Percentiles rank a stretch among this genome's conserved stretches.
phyloP scores from a whole-genome alignment of 2,113 vertebrate genomes.

The Polypterus bichir region DNA sequence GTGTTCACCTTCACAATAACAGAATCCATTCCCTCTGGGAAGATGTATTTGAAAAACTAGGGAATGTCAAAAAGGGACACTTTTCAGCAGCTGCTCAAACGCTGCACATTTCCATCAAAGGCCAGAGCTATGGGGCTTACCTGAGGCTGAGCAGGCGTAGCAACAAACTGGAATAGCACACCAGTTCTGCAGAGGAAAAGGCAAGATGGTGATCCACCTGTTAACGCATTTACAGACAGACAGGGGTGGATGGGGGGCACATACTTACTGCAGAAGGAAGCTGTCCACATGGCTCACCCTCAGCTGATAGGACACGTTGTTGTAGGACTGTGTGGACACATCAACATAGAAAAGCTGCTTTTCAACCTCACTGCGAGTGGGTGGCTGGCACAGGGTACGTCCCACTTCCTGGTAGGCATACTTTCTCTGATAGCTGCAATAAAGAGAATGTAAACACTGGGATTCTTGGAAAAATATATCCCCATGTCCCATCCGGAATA shows the following conservation, averaged over 20 bases:
- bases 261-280: slow-evolving; percentile 74
- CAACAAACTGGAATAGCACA: slow-evolving; percentile 72
- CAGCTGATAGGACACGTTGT: slow-evolving; percentile 69
- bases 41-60: slow-evolving; percentile 93
- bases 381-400: slow-evolving; percentile 85
- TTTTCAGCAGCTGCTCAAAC: no score
- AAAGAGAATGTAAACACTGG: no score
- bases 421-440: slow-evolving; percentile 75
- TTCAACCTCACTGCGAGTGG: slow-evolving; percentile 57
- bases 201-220: not conserved
- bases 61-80: no score
- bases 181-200: slow-evolving; percentile 59
- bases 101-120: no score
- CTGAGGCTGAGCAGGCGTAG: slow-evolving; percentile 93
- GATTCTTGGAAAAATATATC: no score
- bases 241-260: accelerated
- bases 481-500: no score
- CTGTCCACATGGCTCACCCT: slow-evolving; percentile 74
- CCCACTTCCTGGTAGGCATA: slow-evolving; percentile 84
- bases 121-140: slow-evolving; percentile 53
- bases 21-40: slow-evolving; percentile 72
- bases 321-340: slow-evolving; percentile 73
- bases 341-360: slow-evolving; percentile 86
- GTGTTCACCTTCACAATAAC: slow-evolving; percentile 92
- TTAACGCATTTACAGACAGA: not conserved